A percentile compares a stretch with the other conserved stretches of the same genome.
Conservation (phyloP, 37 sponge, comb jelly and placozoan genomes). For the Haliclona indistincta region DNA sequence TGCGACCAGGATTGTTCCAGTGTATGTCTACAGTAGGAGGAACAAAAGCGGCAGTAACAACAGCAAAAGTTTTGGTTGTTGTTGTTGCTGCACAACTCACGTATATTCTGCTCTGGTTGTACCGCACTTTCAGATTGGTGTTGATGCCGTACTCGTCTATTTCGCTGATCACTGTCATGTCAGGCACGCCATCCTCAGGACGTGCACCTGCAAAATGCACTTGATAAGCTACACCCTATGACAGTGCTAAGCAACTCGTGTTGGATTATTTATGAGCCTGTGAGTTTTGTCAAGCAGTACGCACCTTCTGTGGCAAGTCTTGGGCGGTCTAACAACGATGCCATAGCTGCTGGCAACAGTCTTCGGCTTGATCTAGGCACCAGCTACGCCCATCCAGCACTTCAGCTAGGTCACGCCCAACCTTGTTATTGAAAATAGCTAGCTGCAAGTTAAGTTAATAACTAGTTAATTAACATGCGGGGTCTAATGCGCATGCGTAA, state of each 20-base stretch:
- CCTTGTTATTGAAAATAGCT: background rate
- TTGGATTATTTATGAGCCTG: no score
- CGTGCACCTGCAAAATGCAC: slow-evolving; percentile 65
- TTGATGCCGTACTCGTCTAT: slow-evolving; percentile 92
- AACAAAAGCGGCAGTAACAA: no score
- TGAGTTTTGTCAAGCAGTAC: background rate
- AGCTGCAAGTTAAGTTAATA: background rate
- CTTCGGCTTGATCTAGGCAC: slow-evolving; percentile 1
- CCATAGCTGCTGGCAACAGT: slow-evolving; percentile 7
- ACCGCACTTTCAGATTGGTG: slow-evolving; percentile 85
- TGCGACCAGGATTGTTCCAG: slow-evolving; percentile 91
- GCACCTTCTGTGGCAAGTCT: slow-evolving; percentile 79
- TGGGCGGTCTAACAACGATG: slow-evolving; percentile 80
- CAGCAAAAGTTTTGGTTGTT: background rate
- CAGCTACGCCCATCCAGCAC: background rate
- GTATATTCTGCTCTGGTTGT: slow-evolving; percentile 72
- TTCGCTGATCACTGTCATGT: slow-evolving; percentile 94
- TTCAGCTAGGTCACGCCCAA: slow-evolving; percentile 1
- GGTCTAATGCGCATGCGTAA: slow-evolving; percentile 1
- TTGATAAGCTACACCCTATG: slow-evolving; percentile 5
- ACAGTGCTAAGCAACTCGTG: no score
- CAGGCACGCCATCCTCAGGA: slow-evolving; percentile 90
- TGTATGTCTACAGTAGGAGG: slow-evolving; percentile 76
- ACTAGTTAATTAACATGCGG: no score
- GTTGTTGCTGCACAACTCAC: slow-evolving; percentile 46